phyloP scores from a whole-genome alignment of 2,113 vertebrate species.

The Axis porcinus region DNA sequence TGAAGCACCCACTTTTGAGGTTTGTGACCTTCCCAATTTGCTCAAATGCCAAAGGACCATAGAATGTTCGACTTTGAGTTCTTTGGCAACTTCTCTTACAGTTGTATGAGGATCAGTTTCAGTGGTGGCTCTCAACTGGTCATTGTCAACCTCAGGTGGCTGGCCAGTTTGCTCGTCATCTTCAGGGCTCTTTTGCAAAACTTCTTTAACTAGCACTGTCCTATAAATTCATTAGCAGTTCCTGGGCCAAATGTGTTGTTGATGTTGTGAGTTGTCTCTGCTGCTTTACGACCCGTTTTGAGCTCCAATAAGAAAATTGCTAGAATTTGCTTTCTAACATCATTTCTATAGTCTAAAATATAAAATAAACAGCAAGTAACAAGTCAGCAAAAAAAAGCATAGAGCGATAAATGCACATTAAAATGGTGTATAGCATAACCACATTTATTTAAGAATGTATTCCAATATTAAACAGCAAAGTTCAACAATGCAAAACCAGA shows the following conservation, averaged over 20 bases:
- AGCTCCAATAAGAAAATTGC: not conserved
- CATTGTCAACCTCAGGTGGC: not conserved
- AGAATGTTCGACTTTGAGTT: not conserved
- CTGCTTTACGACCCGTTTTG: not conserved
- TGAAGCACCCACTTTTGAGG: not conserved
- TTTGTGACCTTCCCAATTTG: not conserved
- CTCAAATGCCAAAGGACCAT: not conserved
- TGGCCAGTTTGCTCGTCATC: not conserved
- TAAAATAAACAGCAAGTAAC: not conserved
- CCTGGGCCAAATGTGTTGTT: not conserved
- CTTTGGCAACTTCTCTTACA: not conserved
- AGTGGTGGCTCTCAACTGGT: not conserved
- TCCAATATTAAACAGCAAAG: not conserved
- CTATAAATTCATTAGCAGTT: not conserved
- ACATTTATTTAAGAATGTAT: not conserved
- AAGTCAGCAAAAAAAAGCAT: not conserved
- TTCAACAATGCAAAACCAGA: not conserved
- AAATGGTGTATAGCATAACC: not conserved
- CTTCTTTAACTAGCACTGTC: not conserved
- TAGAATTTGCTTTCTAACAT: not conserved
- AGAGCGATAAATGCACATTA: not conserved
- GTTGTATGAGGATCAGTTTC: not conserved
- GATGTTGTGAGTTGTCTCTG: not conserved
- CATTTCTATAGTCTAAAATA: not conserved
- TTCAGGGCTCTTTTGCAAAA: not conserved